phyloP scores from a whole-genome alignment of 2,888 invertebrate genomes.

The Anodontia alba region DNA sequence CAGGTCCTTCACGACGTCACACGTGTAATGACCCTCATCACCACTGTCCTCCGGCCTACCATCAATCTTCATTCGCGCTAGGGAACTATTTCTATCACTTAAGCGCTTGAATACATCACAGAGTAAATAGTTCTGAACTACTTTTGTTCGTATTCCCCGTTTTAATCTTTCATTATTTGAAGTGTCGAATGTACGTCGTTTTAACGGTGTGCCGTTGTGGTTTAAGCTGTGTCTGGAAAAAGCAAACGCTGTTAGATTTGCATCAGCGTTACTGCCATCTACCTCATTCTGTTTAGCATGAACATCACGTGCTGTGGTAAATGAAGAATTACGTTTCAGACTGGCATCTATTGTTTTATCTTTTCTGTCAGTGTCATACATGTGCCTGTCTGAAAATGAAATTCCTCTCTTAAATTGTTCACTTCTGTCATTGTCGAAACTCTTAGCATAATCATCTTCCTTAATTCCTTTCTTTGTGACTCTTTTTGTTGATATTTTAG shows the following conservation, averaged over 20 bases:
- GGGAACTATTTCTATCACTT: constrained; percentile 9
- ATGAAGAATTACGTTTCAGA: not conserved
- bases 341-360: not conserved
- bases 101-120: constrained; percentile 13
- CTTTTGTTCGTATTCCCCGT: not conserved
- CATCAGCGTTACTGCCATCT: not conserved
- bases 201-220: not conserved
- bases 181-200: not conserved
- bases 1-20: not conserved
- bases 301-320: not conserved
- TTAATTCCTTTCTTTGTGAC: not conserved
- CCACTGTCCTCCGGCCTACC: not conserved
- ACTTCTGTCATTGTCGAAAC: not conserved
- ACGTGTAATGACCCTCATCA: not conserved
- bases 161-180: not conserved
- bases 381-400: not conserved
- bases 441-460: not conserved
- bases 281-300: not conserved
- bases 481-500: not conserved
- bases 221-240: not conserved
- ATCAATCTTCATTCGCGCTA: not conserved
- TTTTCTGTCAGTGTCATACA: not conserved
- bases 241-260: not conserved
- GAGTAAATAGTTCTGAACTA: constrained; percentile 9
- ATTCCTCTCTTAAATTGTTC: not conserved